Evolutionary conservation across 2,888 invertebrate species (phyloP).

Genomic region (Ophion obscuratus): DNA sequence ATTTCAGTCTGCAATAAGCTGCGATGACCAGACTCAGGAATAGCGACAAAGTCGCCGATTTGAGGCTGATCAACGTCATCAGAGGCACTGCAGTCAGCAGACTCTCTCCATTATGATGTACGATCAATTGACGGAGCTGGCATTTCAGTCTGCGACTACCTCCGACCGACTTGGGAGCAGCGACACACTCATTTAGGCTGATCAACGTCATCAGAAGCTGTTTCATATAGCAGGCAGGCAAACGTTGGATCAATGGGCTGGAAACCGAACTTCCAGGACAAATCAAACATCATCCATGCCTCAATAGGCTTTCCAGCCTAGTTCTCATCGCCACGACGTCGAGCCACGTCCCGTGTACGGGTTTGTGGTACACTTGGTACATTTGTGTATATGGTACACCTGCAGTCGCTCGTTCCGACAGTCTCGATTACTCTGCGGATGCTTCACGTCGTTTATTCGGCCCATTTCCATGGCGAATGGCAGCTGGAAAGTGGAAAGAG

Average conservation of each 20-base stretch:
- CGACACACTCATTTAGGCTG: neutral
- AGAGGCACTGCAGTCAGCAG: too few species aligned
- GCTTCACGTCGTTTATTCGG: constrained; percentile 53
- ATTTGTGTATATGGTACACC: constrained; percentile 5
- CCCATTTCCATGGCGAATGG: constrained; percentile 51
- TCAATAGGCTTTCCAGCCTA: neutral
- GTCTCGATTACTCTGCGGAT: constrained; percentile 43
- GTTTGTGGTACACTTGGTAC: constrained; percentile 5
- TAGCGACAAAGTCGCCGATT: too few species aligned
- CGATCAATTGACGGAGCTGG: neutral
- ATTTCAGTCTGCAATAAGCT: too few species aligned
- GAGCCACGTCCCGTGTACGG: neutral
- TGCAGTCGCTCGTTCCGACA: constrained; percentile 19
- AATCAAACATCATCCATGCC: constrained; percentile 13
- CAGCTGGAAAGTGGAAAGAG: constrained; percentile 6
- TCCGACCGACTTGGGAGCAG: neutral
- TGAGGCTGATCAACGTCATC: neutral
- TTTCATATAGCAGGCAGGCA: neutral
- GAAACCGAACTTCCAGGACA: constrained; percentile 8
- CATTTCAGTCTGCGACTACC: neutral
- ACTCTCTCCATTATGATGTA: neutral
- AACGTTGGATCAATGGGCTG: neutral
- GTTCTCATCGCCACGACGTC: neutral
- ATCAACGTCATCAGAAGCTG: neutral
- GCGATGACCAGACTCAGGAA: too few species aligned